Base-by-base conservation (phyloP, 2,888 invertebrate genomes). In the Pristionchus maxplancki region DNA sequence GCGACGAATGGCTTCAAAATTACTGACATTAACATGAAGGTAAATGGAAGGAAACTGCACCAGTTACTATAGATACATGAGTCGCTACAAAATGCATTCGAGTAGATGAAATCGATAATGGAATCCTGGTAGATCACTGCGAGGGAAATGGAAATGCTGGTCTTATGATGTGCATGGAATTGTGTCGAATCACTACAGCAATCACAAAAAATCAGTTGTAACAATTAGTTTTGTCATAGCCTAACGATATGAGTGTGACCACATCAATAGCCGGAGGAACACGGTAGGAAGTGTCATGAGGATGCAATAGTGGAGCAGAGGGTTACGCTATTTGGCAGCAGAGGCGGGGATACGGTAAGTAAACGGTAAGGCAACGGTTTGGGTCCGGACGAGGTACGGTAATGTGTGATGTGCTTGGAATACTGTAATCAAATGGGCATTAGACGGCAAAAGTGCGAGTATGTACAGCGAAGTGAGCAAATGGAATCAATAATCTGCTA, bases 331-430 rank as follows among this genome's bases (percentile, higher is more conserved):
- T 34, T 48, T 78, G 78, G 71, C 37, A 74, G 40, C 24, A 37
- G 40, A 40, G 24, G 3, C 11, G 48, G 28, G 44, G 44, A 28
- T 78, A 78, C 78, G 78, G 78, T 78, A 78, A 78, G 78, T 78
- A 78, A 67, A 28, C 71, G 24, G 31, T 74, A 40, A 31, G 31
- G 31, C 31, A 31, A 31, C 11, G 15, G 64, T 8, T 28, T 28
- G 34, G 78, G n/a, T 11, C 1, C 34, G 78, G 20, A 48, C 74
- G 74, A 78, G 74, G 74, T 78, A 44, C 40, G 74, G 44, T 78
- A 78, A 5, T n/a, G 78, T 74, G 71, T 44, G 40, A 44, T 78
- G 78, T 78, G 44, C 28, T 40, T 28, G 78, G 78, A 78, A 78
- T 78, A 78, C 78, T 78, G 78, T 24, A 37, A 20, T 24, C 37